Evolutionary conservation across 2,113 vertebrate species (phyloP).

Genomic region (Sapayoa aenigma): DNA sequence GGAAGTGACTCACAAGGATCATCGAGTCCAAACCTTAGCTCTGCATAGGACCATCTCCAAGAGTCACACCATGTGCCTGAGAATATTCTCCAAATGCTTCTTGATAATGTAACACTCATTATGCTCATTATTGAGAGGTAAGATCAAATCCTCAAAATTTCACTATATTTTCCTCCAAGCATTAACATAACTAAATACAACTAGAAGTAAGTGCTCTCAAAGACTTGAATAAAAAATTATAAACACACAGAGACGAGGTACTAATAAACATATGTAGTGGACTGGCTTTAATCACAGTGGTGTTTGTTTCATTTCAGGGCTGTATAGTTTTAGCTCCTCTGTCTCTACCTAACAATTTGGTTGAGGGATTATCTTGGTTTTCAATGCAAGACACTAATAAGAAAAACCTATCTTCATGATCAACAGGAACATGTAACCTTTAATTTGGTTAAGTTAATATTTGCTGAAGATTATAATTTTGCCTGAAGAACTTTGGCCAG

Average conservation of each 20-base stretch:
- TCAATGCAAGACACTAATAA: too few species aligned
- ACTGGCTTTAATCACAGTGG: background rate
- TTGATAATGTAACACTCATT: background rate
- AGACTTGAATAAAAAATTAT: background rate
- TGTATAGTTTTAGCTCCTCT: background rate
- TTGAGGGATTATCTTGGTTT: background rate
- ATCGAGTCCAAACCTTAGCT: background rate
- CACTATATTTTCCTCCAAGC: background rate
- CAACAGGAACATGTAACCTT: background rate
- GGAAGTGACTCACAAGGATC: background rate
- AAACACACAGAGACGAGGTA: background rate
- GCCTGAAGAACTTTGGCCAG: background rate
- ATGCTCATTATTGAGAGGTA: background rate
- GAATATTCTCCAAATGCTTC: background rate
- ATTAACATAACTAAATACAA: background rate
- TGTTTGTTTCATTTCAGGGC: background rate
- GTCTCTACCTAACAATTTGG: rapidly evolving
- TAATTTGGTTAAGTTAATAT: background rate
- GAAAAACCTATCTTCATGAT: background rate
- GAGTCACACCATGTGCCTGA: background rate
- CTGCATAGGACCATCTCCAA: background rate
- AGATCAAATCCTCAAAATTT: background rate
- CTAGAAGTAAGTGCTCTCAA: background rate
- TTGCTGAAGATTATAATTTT: background rate
- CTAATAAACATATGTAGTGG: background rate